phyloP scores from a whole-genome alignment of 2,888 invertebrate species.

The Aspidiotus rigidus region DNA sequence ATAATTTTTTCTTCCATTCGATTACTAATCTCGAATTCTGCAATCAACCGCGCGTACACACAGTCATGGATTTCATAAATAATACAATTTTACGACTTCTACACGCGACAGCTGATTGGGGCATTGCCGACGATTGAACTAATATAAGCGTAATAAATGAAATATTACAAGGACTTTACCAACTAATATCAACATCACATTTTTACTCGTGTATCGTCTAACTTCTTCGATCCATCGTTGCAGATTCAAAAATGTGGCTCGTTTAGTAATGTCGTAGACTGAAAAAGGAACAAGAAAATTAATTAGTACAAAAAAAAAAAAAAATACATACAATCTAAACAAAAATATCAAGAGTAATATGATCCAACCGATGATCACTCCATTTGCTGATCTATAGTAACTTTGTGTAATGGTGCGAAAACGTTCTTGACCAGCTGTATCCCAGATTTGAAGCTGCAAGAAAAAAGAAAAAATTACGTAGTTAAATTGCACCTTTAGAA shows the following conservation, averaged over 20 bases:
- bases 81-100: too few species aligned
- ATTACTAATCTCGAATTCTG: too few species aligned
- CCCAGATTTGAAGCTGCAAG: slow-evolving; percentile 85
- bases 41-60: neutral
- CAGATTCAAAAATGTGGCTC: slow-evolving; percentile 80
- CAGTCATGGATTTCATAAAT: slow-evolving; percentile 6
- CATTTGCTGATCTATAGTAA: slow-evolving; percentile 93
- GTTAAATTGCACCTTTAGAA: too few species aligned
- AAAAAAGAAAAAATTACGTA: neutral
- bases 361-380: slow-evolving; percentile 73
- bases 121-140: neutral
- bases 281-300: slow-evolving; percentile 40
- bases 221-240: slow-evolving; percentile 96
- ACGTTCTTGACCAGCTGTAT: slow-evolving; percentile 92
- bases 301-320: slow-evolving; percentile 27
- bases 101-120: too few species aligned
- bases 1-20: too few species aligned
- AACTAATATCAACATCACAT: slow-evolving; percentile 79
- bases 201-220: slow-evolving; percentile 82
- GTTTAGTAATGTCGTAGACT: slow-evolving; percentile 92
- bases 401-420: slow-evolving; percentile 95
- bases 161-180: slow-evolving; percentile 50
- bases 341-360: slow-evolving; percentile 32
- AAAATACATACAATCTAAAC: slow-evolving; percentile 30
- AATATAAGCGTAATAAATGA: neutral